Evolutionary conservation across 2,888 invertebrate genomes (phyloP), one percentile per base, ranked within the genome.

Genomic region (Graphium colonna): DNA sequence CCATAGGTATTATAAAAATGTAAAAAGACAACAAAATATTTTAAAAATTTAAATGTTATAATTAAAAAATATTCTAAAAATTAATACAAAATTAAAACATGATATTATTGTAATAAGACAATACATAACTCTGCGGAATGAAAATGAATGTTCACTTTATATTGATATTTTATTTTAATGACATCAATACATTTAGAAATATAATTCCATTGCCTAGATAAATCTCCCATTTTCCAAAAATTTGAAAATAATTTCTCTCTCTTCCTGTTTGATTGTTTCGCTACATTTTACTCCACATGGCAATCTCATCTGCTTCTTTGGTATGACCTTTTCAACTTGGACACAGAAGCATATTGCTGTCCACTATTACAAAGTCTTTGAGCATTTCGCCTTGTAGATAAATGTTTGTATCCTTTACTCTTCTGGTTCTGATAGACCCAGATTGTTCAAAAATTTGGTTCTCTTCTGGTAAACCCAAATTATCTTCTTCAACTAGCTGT

Each of bases 211-310:
- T 31, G 31, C 10, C 31, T 31, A 31, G 31, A 31, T 31, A 31
- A 31, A 31, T 31, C 31, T 31, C 31, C 31, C 31, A 31, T 31
- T 31, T 31, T 31, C 31, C 31, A 31, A 31, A 9, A 31, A 31
- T 31, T 31, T 10, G 10, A 31, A 31, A 31, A 31, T 31, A 31
- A 31, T 31, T 31, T 31, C 31, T 31, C 31, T 31, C 8, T 31
- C 31, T 31, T 31, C 31, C 31, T 31, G 31, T 31, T 31, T 31
- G 31, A 31, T 31, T 10, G 10, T 9, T 31, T 31, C 31, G 31
- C 52, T n/a, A 51, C 55, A 56, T 51, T 51, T 60, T 51, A 51
- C 46, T 15, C 49, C 45, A 44, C 53, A 54, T 56, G 58, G 54
- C 0, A 52, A 46, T 52, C 51, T 46, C 41, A 56, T 53, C 39